Conservation (phyloP, 2,888 invertebrate genomes). For the Rhagium mordax region DNA sequence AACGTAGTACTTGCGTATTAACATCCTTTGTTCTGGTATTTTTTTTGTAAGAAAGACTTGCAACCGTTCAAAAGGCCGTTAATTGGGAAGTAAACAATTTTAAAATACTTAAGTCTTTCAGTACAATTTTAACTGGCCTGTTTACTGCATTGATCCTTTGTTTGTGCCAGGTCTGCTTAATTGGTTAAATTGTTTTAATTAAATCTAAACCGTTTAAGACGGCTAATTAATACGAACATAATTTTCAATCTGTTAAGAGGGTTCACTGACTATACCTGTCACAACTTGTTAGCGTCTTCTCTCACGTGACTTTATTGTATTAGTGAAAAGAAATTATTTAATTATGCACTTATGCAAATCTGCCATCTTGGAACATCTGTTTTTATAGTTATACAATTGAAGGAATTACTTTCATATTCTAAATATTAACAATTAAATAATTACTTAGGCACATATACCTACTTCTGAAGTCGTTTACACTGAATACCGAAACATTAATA, state of each 20-base stretch:
- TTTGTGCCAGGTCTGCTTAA: background rate
- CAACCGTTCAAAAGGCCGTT: constrained; percentile 7
- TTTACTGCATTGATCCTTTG: constrained; percentile 17
- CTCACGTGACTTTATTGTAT: background rate
- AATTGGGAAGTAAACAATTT: constrained; percentile 14
- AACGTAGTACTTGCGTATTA: background rate
- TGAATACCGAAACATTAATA: too few relatives aligned
- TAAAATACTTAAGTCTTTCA: background rate
- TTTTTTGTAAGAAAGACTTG: background rate
- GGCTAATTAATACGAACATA: constrained; percentile 19
- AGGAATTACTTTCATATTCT: too few relatives aligned
- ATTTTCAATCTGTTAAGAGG: constrained; percentile 18
- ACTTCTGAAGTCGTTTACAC: too few relatives aligned
- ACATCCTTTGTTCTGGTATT: constrained; percentile 1
- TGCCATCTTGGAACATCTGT: too few relatives aligned
- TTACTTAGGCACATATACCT: too few relatives aligned
- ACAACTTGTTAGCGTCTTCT: constrained; percentile 1
- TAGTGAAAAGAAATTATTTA: background rate
- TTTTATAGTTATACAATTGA: too few relatives aligned
- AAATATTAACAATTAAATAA: too few relatives aligned
- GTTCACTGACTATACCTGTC: background rate
- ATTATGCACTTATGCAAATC: background rate
- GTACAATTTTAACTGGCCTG: background rate
- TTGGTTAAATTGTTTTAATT: constrained; percentile 22
- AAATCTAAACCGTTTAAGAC: constrained; percentile 19